Percentiles rank a stretch among this genome's conserved stretches.
Evolutionary conservation across 2,888 invertebrate species (phyloP).

Genomic region (Fissipunctia ypsillon): DNA sequence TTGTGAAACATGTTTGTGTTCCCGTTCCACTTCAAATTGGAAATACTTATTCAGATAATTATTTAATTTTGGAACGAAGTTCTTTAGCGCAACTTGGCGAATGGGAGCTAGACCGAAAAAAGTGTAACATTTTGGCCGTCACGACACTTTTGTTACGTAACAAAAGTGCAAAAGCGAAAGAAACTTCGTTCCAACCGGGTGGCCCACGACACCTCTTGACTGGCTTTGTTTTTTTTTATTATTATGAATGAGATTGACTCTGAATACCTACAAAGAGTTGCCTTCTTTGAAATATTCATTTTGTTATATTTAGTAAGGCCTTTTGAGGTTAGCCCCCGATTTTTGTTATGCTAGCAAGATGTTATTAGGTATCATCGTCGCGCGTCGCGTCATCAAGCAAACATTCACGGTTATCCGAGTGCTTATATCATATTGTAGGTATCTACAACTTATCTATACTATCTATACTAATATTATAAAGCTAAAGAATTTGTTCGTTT

Average conservation of each 20-base stretch:
- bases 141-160: no score
- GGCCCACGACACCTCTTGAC: no score
- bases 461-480: no score
- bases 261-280: not conserved
- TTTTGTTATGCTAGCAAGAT: slow-evolving; percentile 15
- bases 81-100: no score
- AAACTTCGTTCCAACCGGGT: no score
- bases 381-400: not conserved
- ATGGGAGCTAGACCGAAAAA: no score
- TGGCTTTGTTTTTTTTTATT: not conserved
- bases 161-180: no score
- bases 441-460: no score
- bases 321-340: not conserved
- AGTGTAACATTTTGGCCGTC: no score
- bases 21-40: not conserved
- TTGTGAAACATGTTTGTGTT: not conserved
- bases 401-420: not conserved
- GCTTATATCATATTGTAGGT: not conserved
- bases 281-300: not conserved
- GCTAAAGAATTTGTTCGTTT: no score
- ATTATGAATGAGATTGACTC: not conserved
- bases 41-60: no score
- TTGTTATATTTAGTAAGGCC: not conserved
- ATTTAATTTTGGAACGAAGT: not conserved
- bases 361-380: not conserved